Base-by-base conservation (phyloP, 1,140 invertebrate species). In the Fopius arisanus region DNA sequence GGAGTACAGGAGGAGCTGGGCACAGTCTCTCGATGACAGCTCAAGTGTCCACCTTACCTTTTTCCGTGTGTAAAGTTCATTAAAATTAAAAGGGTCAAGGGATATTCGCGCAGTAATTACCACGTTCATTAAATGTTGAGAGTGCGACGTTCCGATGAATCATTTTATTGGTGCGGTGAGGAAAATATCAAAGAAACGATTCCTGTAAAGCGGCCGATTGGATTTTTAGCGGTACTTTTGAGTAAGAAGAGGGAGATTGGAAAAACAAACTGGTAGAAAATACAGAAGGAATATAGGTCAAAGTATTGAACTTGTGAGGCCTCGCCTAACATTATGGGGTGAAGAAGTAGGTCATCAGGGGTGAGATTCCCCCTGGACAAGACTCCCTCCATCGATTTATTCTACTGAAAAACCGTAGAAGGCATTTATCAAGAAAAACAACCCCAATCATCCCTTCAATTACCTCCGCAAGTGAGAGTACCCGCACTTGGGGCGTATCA, bases 251-350 rank as follows among this genome's bases (percentile, higher is more conserved):
- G n/a, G n/a, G n/a, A n/a, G n/a, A n/a, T n/a, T 37, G 33, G 33
- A 37, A 37, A 37, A 37, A 37, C 33, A 37, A 37, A 37, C 12
- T 37, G 33, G 12, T 37, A 37, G 33, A 37, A 37, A 6, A 6
- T 28, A 26, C 21, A 21, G 21, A 33, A 23, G 28, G 51, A 51
- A 67, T 43, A 0, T 51, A 51, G 70, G 70, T 72, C 70, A 48
- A 67, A 66, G 33, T 65, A 65, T 31, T 65, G 62, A 65, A 65
- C 62, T 65, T 65, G 62, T 29, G 29, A 48, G 70, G 70, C 70
- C 69, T 71, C 31, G 23, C 54, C 31, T 66, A 72, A 72, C 62
- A 31, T 72, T 31, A 37, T 33, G 62, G 70, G 70, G 70, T 51
- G 62, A 7, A 31, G 14, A 65, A 72, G n/a, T 72, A 21, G 70